Base-by-base conservation (phyloP, 2,113 vertebrate species). In the Aegotheles bennettii region DNA sequence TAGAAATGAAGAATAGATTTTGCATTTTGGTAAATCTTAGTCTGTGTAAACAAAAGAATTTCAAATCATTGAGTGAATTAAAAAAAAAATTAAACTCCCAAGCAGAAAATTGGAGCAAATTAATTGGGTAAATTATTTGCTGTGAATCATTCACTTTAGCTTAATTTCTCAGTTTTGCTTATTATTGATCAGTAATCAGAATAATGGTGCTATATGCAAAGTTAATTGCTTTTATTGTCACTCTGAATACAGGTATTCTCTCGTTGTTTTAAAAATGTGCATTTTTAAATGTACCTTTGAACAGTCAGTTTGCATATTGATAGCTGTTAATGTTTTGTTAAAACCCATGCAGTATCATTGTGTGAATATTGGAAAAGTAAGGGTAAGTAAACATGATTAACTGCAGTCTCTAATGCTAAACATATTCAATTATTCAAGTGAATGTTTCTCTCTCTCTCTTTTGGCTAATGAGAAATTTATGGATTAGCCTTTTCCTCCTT, bases 401-500 rank as follows among this genome's bases (percentile, higher is more conserved):
- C 95, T 96, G 90, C 91, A 86, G 95, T 56, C 88, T 94, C 86
- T 82, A 90, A 91, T 93, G 87, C 91, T 96, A 95, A 97, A 95
- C 85, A 91, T 94, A 95, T 57, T 97, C 91, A 95, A 93, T 97
- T 97, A 97, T 95, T 97, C 96, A 95, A 94, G 71, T 2, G n/a
- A 74, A 94, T 88, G 65, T 96, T 97, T 95, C 80, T 94, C 78
- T 88, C 80, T 94, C 77, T 88, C 83, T 85, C 83, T 95, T 87
- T 95, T 4, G 4, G 81, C 50, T 97, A 97, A 97, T 96, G 90
- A 97, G 92, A 97, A 95, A 89, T 94, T 93, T 97, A 97, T 96
- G 76, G 96, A 96, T 97, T 96, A 95, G 90, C 50, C 31, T 92
- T 96, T 96, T 87, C 40, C 69, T 88, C 43, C 59, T 71, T 93